Conservation (phyloP, 2,113 vertebrate genomes). For the Amblyornis subalaris region DNA sequence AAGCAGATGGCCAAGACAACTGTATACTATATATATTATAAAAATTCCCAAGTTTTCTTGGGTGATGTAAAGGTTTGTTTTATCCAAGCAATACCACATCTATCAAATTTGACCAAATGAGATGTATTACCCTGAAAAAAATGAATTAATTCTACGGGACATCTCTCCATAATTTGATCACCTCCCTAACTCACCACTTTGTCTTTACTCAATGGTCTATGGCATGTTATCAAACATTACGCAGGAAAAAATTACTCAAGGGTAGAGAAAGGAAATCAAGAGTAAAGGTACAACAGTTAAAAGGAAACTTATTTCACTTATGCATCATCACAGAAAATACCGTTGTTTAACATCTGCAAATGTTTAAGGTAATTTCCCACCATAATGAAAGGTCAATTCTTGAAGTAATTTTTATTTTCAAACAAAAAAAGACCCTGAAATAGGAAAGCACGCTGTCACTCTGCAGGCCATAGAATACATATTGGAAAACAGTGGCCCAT, state of each 20-base stretch:
- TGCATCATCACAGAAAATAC: constrained; percentile 23
- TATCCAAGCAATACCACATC: not conserved
- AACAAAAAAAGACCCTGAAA: not conserved
- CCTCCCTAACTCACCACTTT: not conserved
- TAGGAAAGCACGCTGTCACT: not conserved
- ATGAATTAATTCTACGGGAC: not conserved
- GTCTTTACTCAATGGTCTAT: constrained; percentile 2
- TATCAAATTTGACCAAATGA: not conserved
- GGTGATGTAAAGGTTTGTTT: not conserved
- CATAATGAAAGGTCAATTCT: constrained; percentile 30
- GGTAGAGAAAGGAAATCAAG: not conserved
- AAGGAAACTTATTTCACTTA: constrained; percentile 19
- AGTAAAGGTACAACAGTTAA: constrained; percentile 27
- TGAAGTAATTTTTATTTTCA: not conserved
- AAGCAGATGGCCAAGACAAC: not conserved
- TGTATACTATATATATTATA: not conserved
- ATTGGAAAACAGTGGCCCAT: not conserved
- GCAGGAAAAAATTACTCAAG: constrained; percentile 33
- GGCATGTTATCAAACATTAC: not conserved
- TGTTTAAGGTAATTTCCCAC: not conserved
- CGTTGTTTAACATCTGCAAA: not conserved
- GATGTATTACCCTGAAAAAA: not conserved
- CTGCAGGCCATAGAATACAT: not conserved
- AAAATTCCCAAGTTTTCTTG: not conserved
- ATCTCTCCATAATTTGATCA: not conserved